Evolutionary conservation across 2,888 invertebrate genomes (phyloP).

Genomic region (Melanargia galathea): DNA sequence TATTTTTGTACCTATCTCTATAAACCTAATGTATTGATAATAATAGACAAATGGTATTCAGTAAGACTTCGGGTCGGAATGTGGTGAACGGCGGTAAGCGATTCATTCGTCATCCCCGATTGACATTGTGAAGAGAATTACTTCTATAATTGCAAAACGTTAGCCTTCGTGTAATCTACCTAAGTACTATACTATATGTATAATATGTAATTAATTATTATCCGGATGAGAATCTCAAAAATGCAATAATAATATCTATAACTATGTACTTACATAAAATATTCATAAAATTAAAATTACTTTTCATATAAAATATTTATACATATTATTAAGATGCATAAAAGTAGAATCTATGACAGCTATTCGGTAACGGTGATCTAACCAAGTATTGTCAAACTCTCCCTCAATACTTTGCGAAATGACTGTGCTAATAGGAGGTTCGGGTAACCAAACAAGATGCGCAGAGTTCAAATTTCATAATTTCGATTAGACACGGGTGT

Average conservation of each 20-base stretch:
- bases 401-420: conserved; percentile 31
- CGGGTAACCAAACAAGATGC: conserved; percentile 11
- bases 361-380: conserved; percentile 43
- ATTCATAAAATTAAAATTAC: not conserved
- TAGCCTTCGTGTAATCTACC: conserved; percentile 11
- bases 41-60: not conserved
- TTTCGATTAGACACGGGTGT: not conserved
- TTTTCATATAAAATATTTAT: not conserved
- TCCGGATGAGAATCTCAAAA: not conserved
- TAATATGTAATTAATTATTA: not conserved
- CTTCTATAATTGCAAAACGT: conserved; percentile 24
- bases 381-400: conserved; percentile 52
- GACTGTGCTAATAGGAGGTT: conserved; percentile 12
- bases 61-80: conserved; percentile 9
- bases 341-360: conserved; percentile 21
- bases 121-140: conserved; percentile 27
- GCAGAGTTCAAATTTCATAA: not conserved
- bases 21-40: not conserved
- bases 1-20: not conserved
- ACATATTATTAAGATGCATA: not conserved
- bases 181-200: conserved; percentile 3
- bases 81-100: conserved; percentile 30
- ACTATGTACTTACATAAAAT: not conserved
- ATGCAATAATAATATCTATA: not conserved
- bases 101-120: conserved; percentile 24